phyloP scores from a whole-genome alignment of 2,888 invertebrate species.

The Margaritifera margaritifera region DNA sequence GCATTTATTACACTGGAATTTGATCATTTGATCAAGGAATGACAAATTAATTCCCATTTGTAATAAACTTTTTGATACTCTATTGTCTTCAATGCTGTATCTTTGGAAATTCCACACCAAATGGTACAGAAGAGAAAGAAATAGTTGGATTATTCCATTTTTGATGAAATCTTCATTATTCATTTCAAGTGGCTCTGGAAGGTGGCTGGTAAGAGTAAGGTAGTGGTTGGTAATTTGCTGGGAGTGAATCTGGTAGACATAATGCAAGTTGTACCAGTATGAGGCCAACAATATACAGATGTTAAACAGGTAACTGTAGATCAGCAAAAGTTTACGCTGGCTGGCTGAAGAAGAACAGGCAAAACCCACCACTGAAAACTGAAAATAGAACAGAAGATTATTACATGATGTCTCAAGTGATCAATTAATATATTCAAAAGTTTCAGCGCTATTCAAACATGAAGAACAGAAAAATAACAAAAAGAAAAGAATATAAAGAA shows the following conservation, averaged over 20 bases:
- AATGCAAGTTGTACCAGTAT: constrained; percentile 72
- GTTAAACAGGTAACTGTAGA: constrained; percentile 90
- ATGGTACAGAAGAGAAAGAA: constrained; percentile 18
- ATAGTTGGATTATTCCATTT: neutral
- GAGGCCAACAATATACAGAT: constrained; percentile 88
- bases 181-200: too few relatives aligned
- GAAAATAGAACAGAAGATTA: constrained; percentile 74
- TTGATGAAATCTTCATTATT: too few relatives aligned
- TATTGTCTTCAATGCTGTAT: constrained; percentile 15
- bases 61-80: constrained; percentile 32
- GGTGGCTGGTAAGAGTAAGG: too few relatives aligned
- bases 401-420: constrained; percentile 2
- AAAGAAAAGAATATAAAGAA: too few relatives aligned
- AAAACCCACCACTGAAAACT: constrained; percentile 87
- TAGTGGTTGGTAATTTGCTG: too few relatives aligned
- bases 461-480: too few relatives aligned
- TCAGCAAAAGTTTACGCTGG: constrained; percentile 89
- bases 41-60: constrained; percentile 51
- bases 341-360: constrained; percentile 88
- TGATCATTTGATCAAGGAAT: constrained; percentile 45
- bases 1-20: too few relatives aligned
- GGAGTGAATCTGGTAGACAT: too few relatives aligned
- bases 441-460: too few relatives aligned
- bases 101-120: constrained; percentile 28
- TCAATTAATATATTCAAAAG: too few relatives aligned